Evolutionary conservation across 2,888 invertebrate genomes (phyloP), one percentile per base, ranked within the genome.

Genomic region (Stenchaetothrips biformis): DNA sequence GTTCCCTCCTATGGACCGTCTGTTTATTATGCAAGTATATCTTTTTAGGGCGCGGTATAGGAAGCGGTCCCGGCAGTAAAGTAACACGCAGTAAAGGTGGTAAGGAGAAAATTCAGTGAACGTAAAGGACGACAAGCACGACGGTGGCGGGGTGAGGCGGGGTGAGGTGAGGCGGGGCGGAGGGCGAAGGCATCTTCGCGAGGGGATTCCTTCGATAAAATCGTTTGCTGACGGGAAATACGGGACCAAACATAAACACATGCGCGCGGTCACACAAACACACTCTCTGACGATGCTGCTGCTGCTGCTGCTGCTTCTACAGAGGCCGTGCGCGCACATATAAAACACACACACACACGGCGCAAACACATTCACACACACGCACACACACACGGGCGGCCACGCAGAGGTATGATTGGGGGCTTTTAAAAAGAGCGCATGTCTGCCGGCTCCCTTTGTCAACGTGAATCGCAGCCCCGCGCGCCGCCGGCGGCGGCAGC

Each of bases 41-140:
- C 67, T 74, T 21, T 74, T 74, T 11, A 53, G 18, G 53, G 4
- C 53, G 53, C 53, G 53, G 53, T 53, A 18, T 11, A 18, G 53
- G 53, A 18, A 53, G 25, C 21, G 67, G 67, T 18, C 16, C 67
- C 0, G 67, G 67, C 67, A 25, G 25, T 74, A 74, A 74, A 74
- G 67, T 74, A 74, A 74, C 67, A 74, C 67, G 67, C 25, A 25
- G 67, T 74, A 74, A 21, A 74, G 67, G 67, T 74, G 11, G 67
- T n/a, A 21, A 74, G 67, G 67, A 13, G 59, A 59, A 59, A 59
- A 59, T 59, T 59, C 59, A 18, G 67, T 4, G 67, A 74, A 11
- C 67, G 8, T 74, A 21, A 25, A 74, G 18, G 59, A 18, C 6
- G 59, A 18, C 21, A 7, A 7, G 21, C 9, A 2, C 21, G 4